A percentile compares a stretch with the other conserved stretches of the same genome.
Evolutionary conservation across 2,888 invertebrate species (phyloP).

Genomic region (Netelia inedita): DNA sequence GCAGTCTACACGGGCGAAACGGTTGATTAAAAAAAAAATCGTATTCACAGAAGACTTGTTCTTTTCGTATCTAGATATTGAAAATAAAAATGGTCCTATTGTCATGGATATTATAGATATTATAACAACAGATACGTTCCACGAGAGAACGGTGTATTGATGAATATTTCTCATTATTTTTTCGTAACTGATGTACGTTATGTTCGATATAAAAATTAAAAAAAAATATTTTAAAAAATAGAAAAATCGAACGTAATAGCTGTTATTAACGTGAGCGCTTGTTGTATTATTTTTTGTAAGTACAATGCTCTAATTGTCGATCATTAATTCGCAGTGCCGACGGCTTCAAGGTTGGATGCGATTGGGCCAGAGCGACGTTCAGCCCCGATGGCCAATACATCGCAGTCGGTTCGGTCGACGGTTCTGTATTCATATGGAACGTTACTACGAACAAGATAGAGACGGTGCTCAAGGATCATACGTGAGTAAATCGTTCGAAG

Average conservation of each 20-base stretch:
- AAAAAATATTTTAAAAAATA: constrained; percentile 2
- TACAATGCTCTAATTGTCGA: constrained; percentile 49
- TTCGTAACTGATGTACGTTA: constrained; percentile 18
- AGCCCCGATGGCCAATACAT: constrained; percentile 96
- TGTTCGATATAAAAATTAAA: background rate
- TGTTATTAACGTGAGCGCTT: background rate
- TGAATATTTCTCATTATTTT: constrained; percentile 55
- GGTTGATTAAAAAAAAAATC: constrained; percentile 62
- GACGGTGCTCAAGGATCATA: constrained; percentile 92
- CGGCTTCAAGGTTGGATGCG: constrained; percentile 97
- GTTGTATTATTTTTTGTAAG: constrained; percentile 1
- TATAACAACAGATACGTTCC: background rate
- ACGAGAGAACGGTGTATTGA: constrained; percentile 17
- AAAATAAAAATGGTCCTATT: constrained; percentile 19
- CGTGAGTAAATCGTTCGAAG: constrained; percentile 87
- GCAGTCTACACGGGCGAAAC: constrained; percentile 26
- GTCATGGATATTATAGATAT: constrained; percentile 39
- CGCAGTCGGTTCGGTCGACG: constrained; percentile 97
- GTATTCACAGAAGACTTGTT: constrained; percentile 39
- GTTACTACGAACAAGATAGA: constrained; percentile 91
- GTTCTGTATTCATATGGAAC: constrained; percentile 97
- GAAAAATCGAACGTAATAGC: background rate
- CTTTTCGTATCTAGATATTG: constrained; percentile 22
- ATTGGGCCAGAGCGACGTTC: constrained; percentile 97
- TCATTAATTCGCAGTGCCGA: constrained; percentile 91